Conservation (phyloP, 2,888 invertebrate genomes). For the Phyto melanocephala region DNA sequence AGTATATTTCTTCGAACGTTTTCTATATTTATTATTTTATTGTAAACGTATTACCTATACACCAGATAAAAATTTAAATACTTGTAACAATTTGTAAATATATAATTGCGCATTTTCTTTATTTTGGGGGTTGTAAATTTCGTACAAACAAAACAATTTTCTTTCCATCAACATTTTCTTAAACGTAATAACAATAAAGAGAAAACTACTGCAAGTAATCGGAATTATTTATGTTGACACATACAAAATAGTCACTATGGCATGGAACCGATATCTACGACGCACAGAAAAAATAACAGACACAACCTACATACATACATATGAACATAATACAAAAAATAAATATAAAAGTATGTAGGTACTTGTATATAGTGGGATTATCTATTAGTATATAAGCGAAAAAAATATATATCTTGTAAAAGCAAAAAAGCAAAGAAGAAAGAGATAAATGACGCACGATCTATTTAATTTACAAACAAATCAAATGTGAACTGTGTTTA, state of each 20-base stretch:
- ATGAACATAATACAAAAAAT: not conserved
- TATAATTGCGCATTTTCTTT: conserved; percentile 45
- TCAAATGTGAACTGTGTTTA: too few relatives aligned
- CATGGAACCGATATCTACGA: conserved; percentile 18
- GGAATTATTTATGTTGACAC: conserved; percentile 7
- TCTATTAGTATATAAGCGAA: not conserved
- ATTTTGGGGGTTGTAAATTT: conserved; percentile 31
- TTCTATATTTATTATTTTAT: too few relatives aligned
- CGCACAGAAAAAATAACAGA: conserved; percentile 1
- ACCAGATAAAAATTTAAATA: too few relatives aligned
- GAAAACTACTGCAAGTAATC: conserved; percentile 8
- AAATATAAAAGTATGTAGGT: not conserved
- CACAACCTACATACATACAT: conserved; percentile 18
- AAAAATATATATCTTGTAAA: not conserved
- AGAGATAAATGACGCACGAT: conserved; percentile 12
- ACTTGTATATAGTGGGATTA: not conserved
- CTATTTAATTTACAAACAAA: not conserved
- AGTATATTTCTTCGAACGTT: too few relatives aligned
- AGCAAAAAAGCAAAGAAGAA: not conserved
- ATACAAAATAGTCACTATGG: conserved; percentile 21
- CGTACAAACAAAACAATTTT: not conserved
- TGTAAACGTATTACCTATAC: too few relatives aligned
- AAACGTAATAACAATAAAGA: not conserved
- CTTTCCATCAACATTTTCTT: not conserved
- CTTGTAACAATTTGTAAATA: too few relatives aligned